Conservation (phyloP, 23 tunicate genomes). For the Trididemnum miniatum region DNA sequence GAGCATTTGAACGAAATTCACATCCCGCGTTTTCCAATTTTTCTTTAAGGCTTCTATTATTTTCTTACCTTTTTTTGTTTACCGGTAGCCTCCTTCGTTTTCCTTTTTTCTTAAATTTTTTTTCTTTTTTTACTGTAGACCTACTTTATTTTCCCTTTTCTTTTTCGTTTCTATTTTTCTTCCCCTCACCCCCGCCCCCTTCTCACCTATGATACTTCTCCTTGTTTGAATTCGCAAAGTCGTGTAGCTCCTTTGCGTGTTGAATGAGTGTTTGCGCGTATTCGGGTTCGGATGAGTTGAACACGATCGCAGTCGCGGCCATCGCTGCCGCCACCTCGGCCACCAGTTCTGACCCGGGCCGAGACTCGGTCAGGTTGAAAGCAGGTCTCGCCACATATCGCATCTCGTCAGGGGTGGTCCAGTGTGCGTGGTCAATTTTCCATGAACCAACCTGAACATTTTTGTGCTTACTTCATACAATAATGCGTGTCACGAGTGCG, state of each 20-base stretch:
- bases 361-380: slow-evolving; percentile 43
- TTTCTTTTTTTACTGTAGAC: too few species aligned
- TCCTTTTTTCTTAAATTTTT: too few species aligned
- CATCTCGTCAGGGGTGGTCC: slow-evolving; percentile 90
- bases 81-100: too few species aligned
- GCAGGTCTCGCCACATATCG: slow-evolving; percentile 56
- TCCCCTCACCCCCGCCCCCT: too few species aligned
- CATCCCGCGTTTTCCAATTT: too few species aligned
- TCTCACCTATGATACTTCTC: slow-evolving; percentile 85
- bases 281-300: slow-evolving; percentile 45
- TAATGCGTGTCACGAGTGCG: too few species aligned
- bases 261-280: slow-evolving; percentile 51
- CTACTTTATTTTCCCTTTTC: too few species aligned
- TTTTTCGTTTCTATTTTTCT: too few species aligned
- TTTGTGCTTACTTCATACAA: too few species aligned
- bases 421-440: slow-evolving; percentile 63
- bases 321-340: slow-evolving; percentile 97
- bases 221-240: slow-evolving; percentile 76
- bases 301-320: slow-evolving; percentile 90
- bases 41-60: too few species aligned
- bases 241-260: slow-evolving; percentile 79
- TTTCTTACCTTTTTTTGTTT: too few species aligned
- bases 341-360: slow-evolving; percentile 85
- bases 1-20: too few species aligned
- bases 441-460: slow-evolving; percentile 91